phyloP scores from a whole-genome alignment of 1,140 invertebrate genomes.

The Sminthurinus signatus region DNA sequence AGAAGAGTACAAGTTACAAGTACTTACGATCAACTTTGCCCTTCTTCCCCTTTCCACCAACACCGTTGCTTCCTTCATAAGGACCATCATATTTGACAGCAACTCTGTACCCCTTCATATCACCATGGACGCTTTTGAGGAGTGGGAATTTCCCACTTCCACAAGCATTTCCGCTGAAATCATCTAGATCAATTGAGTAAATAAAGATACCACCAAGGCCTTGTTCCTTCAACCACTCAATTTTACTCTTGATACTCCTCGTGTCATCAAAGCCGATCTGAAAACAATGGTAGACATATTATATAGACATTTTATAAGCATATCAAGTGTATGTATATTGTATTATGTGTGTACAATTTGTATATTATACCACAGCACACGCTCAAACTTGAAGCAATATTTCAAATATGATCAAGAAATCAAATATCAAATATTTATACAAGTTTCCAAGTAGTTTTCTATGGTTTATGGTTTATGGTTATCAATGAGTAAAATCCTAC shows the following conservation, averaged over 20 bases:
- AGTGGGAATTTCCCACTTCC: conserved; percentile 86
- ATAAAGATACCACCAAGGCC: conserved; percentile 95
- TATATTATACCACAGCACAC: too few relatives aligned
- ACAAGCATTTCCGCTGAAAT: conserved; percentile 75
- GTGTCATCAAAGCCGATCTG: conserved; percentile 95
- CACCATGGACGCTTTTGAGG: conserved; percentile 76
- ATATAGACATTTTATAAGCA: too few relatives aligned
- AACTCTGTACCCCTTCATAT: conserved; percentile 74
- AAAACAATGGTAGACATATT: too few relatives aligned
- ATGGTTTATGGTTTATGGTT: too few relatives aligned
- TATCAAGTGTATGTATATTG: too few relatives aligned
- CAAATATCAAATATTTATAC: too few relatives aligned
- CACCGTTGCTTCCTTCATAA: conserved; percentile 60
- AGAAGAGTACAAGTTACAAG: too few relatives aligned
- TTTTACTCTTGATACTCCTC: conserved; percentile 86
- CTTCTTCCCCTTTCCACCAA: conserved; percentile 28
- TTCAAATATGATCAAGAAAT: too few relatives aligned
- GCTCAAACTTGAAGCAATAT: too few relatives aligned
- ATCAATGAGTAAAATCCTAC: too few relatives aligned
- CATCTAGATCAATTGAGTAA: conserved; percentile 94
- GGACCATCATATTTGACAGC: conserved; percentile 79
- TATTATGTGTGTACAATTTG: too few relatives aligned
- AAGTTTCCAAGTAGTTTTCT: too few relatives aligned
- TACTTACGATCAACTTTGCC: conserved; percentile 73
- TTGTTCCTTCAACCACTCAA: conserved; percentile 87